A percentile compares a stretch with the other conserved stretches of the same genome.
Conservation (phyloP, 2,888 invertebrate species). For the Drosophila incognita region DNA sequence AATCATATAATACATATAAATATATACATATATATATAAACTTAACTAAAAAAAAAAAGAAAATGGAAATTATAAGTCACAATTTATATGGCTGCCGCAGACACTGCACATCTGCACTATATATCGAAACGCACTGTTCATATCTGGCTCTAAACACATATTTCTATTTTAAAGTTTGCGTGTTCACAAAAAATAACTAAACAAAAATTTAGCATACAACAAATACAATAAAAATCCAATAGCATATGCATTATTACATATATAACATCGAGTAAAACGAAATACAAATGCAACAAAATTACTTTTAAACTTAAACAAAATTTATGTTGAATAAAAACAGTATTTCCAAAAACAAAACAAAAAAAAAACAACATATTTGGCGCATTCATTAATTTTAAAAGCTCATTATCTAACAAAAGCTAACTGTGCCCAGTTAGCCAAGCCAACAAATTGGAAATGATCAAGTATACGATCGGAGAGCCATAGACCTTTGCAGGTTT, state of each 20-base stretch:
- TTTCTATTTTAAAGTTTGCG: slow-evolving; percentile 74
- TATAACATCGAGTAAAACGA: slow-evolving; percentile 76
- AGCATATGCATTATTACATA: slow-evolving; percentile 78
- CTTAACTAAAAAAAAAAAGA: slow-evolving; percentile 47
- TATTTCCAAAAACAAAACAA: slow-evolving; percentile 73
- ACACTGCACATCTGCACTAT: slow-evolving; percentile 34
- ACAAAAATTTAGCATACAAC: slow-evolving; percentile 60
- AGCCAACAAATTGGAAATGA: background rate
- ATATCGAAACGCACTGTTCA: slow-evolving; percentile 54
- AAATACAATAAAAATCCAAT: slow-evolving; percentile 55
- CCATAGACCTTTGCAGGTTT: background rate
- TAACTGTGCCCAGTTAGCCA: background rate
- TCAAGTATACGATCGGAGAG: background rate
- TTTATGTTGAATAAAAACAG: slow-evolving; percentile 81
- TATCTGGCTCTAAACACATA: slow-evolving; percentile 54
- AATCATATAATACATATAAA: slow-evolving; percentile 48
- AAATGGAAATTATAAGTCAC: slow-evolving; percentile 72
- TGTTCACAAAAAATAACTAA: slow-evolving; percentile 65
- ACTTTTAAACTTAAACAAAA: slow-evolving; percentile 77
- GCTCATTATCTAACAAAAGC: background rate
- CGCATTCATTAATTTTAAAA: slow-evolving; percentile 2
- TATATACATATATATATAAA: slow-evolving; percentile 38
- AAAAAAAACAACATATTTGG: background rate
- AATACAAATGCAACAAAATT: slow-evolving; percentile 74
- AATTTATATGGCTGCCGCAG: slow-evolving; percentile 57